phyloP scores from a whole-genome alignment of 2,797 vertebrate species.

The Halcyon leucocephala region DNA sequence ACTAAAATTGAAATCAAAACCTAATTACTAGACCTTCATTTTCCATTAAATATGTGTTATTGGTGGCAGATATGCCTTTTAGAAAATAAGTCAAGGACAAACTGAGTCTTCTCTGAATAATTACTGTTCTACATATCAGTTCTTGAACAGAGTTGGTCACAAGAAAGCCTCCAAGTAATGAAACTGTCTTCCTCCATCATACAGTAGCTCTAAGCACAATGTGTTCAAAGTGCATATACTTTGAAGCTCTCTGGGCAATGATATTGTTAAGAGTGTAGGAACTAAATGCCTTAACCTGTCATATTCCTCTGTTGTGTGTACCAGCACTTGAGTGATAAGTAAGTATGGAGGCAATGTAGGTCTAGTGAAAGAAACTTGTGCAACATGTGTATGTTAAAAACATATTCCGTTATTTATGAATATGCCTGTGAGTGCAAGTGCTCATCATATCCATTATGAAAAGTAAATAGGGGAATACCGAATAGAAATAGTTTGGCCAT shows the following conservation, averaged over 20 bases:
- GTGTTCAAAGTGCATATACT: background rate
- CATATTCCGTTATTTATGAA: background rate
- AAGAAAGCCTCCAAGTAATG: background rate
- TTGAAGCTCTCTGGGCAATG: background rate
- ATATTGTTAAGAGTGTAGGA: background rate
- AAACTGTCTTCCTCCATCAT: background rate
- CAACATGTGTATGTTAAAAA: background rate
- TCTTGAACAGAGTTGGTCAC: background rate
- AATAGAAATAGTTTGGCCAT: background rate
- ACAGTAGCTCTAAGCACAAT: background rate
- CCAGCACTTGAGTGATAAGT: background rate
- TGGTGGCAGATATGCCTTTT: background rate
- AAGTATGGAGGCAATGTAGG: background rate
- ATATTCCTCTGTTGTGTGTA: background rate
- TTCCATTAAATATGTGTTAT: conserved; percentile 1
- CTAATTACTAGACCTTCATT: conserved; percentile 4
- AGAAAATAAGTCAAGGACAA: background rate
- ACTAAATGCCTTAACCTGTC: background rate
- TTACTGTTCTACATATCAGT: background rate
- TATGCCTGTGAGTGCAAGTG: background rate
- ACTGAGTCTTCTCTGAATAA: background rate
- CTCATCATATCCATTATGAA: background rate
- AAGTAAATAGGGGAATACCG: background rate
- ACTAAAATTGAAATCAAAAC: background rate
- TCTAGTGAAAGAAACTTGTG: background rate